These are phyloP conservation scores for Enteromius treurensis DNA, from an alignment of 2,797 vertebrate species.

Conservation along the genomic window DNA sequence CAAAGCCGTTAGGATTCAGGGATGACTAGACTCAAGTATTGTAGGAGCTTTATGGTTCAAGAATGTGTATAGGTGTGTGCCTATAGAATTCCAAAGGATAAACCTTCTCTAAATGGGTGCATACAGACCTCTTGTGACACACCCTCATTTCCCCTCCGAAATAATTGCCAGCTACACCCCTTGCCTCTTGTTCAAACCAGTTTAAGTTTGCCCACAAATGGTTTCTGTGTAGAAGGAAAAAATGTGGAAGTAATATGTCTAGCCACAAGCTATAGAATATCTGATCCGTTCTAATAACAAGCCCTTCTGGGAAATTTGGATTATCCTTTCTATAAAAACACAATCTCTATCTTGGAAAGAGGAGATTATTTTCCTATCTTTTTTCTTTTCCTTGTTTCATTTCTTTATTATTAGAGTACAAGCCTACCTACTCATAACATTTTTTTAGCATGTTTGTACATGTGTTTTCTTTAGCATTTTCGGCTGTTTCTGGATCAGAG, in stretches of 20 bases:
- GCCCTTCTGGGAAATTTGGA: background rate
- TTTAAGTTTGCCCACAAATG: slow-evolving; percentile 10
- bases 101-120: slow-evolving; percentile 8
- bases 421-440: background rate
- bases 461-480: slow-evolving; percentile 28
- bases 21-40: slow-evolving; percentile 2
- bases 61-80: slow-evolving; percentile 28
- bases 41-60: slow-evolving; percentile 4
- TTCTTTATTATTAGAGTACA: background rate
- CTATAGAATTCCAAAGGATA: slow-evolving; percentile 1
- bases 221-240: background rate
- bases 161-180: slow-evolving; percentile 9
- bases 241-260: background rate
- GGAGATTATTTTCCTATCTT: background rate
- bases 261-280: slow-evolving; percentile 5
- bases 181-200: slow-evolving; percentile 39
- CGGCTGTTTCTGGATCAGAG: background rate
- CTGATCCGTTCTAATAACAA: background rate
- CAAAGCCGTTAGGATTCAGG: background rate
- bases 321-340: slow-evolving; percentile 1
- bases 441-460: background rate
- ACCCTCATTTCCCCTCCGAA: slow-evolving; percentile 29
- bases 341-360: background rate
- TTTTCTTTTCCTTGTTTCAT: background rate
- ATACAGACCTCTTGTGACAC: background rate